A percentile compares a stretch with the other conserved stretches of the same genome.
Conservation (phyloP, 1,140 invertebrate species). For the Drosophila saltans region DNA sequence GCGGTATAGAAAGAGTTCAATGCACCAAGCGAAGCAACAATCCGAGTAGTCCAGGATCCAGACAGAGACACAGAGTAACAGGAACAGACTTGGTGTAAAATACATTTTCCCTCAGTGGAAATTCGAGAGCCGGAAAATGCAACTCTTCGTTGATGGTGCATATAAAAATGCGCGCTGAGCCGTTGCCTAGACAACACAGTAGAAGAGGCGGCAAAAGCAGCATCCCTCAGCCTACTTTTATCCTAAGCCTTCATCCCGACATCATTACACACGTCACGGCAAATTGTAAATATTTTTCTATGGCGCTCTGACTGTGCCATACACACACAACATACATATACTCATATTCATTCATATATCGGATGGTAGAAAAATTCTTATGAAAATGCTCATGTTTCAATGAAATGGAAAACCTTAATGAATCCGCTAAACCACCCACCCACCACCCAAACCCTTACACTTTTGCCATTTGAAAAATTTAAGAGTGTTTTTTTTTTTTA, state of each 20-base stretch:
- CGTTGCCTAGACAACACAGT: slow-evolving; percentile 50
- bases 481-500: slow-evolving; percentile 9
- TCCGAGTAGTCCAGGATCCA: not conserved
- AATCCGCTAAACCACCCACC: slow-evolving; percentile 29
- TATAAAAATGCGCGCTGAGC: slow-evolving; percentile 42
- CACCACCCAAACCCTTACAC: not conserved
- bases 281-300: slow-evolving; percentile 38
- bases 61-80: not conserved
- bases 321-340: not conserved
- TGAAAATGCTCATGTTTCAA: slow-evolving; percentile 50
- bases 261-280: slow-evolving; percentile 45
- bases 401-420: slow-evolving; percentile 63
- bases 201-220: slow-evolving; percentile 19
- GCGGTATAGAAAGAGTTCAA: slow-evolving; percentile 11
- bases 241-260: slow-evolving; percentile 44
- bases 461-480: slow-evolving; percentile 17
- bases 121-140: slow-evolving; percentile 61
- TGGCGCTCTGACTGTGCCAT: not conserved
- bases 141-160: slow-evolving; percentile 37
- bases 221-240: slow-evolving; percentile 27
- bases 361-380: slow-evolving; percentile 43
- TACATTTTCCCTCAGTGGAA: slow-evolving; percentile 51
- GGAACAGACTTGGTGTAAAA: slow-evolving; percentile 35
- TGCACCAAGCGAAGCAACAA: slow-evolving; percentile 5
- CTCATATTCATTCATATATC: slow-evolving; percentile 48